A percentile compares a stretch with the other conserved stretches of the same genome.
Conservation (phyloP, 2,888 invertebrate species). For the Drosophila stalkeri region DNA sequence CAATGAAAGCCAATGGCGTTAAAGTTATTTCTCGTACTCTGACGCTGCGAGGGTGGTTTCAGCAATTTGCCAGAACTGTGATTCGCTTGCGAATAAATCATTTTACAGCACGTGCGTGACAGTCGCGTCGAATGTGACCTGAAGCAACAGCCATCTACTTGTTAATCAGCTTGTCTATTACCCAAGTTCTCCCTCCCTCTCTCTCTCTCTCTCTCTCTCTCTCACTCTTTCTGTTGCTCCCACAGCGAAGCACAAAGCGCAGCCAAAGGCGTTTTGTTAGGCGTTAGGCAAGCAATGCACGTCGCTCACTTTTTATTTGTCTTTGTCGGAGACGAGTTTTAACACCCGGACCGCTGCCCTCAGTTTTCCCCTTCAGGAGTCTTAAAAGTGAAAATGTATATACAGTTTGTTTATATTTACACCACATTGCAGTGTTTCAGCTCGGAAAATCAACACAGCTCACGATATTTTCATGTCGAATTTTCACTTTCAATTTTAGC, state of each 20-base stretch:
- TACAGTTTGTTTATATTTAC: conserved; percentile 70
- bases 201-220: no score
- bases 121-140: conserved; percentile 27
- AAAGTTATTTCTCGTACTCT: conserved; percentile 36
- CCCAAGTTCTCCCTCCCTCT: neutral
- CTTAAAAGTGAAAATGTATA: conserved; percentile 73
- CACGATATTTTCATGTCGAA: conserved; percentile 70
- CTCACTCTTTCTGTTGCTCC: neutral
- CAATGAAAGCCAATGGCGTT: conserved; percentile 44
- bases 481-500: conserved; percentile 75
- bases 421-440: conserved; percentile 40
- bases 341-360: conserved; percentile 39
- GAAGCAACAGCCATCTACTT: conserved; percentile 7
- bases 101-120: conserved; percentile 59
- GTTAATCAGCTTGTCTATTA: conserved; percentile 51
- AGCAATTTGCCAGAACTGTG: conserved; percentile 21
- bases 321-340: conserved; percentile 48
- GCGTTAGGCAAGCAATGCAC: conserved; percentile 65
- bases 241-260: neutral
- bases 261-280: conserved; percentile 39
- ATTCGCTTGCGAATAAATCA: conserved; percentile 48
- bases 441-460: conserved; percentile 33
- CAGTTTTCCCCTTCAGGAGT: conserved; percentile 5
- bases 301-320: conserved; percentile 73
- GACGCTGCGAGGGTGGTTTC: conserved; percentile 14